Conservation (phyloP, 1,140 invertebrate genomes). For the Atta colombica region DNA sequence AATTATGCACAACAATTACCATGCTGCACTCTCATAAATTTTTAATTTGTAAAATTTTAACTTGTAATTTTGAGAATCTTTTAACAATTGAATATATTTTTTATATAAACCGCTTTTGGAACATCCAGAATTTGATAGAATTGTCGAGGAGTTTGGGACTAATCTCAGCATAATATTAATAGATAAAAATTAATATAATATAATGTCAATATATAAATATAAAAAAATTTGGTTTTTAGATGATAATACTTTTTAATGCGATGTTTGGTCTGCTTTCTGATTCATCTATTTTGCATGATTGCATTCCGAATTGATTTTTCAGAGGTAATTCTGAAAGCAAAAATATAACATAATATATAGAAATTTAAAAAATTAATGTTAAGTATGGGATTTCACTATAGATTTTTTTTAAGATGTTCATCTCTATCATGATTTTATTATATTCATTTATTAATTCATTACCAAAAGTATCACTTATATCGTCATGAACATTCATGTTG, state of each 20-base stretch:
- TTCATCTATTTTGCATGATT: constrained; percentile 28
- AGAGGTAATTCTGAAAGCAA: constrained; percentile 17
- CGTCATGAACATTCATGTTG: constrained; percentile 5
- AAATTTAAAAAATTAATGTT: constrained; percentile 11
- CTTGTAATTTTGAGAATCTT: no score
- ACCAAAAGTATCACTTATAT: constrained; percentile 3
- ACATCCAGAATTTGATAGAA: not conserved
- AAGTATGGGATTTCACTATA: not conserved
- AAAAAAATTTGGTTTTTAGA: not conserved
- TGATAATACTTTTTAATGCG: constrained; percentile 44
- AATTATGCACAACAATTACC: no score
- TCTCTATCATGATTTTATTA: constrained; percentile 7
- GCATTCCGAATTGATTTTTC: constrained; percentile 26
- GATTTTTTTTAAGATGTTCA: not conserved
- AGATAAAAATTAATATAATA: no score
- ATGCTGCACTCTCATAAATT: no score
- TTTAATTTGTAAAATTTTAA: no score
- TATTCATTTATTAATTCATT: constrained; percentile 33
- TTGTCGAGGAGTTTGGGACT: not conserved
- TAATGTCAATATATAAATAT: no score
- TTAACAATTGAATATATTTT: no score
- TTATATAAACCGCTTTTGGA: not conserved
- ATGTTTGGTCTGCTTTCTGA: constrained; percentile 39
- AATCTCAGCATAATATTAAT: no score
- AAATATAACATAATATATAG: constrained; percentile 27